phyloP scores from a whole-genome alignment of 2,797 vertebrate genomes.

The Psittacula echo region DNA sequence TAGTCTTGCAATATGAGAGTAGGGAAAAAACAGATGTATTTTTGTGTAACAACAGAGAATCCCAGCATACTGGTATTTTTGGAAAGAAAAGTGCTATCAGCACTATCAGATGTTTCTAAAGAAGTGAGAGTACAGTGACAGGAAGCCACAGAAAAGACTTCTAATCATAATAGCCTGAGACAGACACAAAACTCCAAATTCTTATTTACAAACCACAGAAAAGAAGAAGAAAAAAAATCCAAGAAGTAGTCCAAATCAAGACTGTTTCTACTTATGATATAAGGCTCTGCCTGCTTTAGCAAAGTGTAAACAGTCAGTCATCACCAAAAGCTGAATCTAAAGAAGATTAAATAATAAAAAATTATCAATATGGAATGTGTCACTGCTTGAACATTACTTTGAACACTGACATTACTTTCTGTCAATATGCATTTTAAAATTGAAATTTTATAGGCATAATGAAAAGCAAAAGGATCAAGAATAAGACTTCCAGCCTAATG shows the following conservation, averaged over 20 bases:
- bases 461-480: not conserved
- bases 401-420: not conserved
- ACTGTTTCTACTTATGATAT: not conserved
- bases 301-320: not conserved
- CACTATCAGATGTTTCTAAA: not conserved
- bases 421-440: not conserved
- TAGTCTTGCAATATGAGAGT: not conserved
- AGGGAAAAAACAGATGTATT: not conserved
- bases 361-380: not conserved
- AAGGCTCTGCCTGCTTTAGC: not conserved
- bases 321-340: not conserved
- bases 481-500: not conserved
- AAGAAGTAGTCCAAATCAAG: not conserved
- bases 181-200: not conserved
- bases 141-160: not conserved
- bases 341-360: not conserved
- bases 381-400: not conserved
- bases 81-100: not conserved
- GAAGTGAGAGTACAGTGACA: not conserved
- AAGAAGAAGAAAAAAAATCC: not conserved
- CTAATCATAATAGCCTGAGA: not conserved
- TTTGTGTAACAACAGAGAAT: not conserved
- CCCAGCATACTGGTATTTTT: not conserved
- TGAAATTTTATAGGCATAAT: not conserved
- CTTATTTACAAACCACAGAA: not conserved